phyloP scores from a whole-genome alignment of 1,140 invertebrate genomes.

The Platorchestia sp. region DNA sequence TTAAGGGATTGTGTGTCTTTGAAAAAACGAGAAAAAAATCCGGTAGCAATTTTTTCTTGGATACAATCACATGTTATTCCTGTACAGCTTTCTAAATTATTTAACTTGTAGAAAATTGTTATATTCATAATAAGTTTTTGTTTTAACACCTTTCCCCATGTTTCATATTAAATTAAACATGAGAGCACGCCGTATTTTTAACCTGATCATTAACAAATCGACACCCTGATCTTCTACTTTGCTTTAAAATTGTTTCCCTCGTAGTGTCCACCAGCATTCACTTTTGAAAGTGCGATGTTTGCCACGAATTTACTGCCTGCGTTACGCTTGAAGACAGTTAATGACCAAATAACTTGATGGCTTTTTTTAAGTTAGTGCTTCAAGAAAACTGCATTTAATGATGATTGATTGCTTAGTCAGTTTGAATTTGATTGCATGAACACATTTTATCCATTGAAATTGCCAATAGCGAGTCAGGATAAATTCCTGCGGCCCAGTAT shows the following conservation, averaged over 20 bases:
- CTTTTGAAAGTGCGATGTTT: background rate
- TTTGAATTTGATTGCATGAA: too few relatives aligned
- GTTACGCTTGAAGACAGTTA: background rate
- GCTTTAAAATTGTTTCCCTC: background rate
- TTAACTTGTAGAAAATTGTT: background rate
- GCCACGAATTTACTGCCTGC: background rate
- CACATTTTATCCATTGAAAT: too few relatives aligned
- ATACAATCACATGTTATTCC: background rate
- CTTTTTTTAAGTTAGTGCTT: background rate
- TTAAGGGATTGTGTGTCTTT: background rate
- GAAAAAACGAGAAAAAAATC: background rate
- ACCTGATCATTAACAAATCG: background rate
- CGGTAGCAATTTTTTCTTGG: background rate
- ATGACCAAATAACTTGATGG: background rate
- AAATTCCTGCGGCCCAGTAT: too few relatives aligned
- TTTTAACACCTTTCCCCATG: background rate
- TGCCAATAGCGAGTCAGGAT: too few relatives aligned
- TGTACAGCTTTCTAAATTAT: background rate
- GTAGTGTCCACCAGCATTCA: background rate
- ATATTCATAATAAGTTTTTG: background rate
- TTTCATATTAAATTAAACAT: background rate
- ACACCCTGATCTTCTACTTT: background rate
- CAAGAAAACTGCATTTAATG: conserved; percentile 11
- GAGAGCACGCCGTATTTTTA: background rate
- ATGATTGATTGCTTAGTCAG: too few relatives aligned